phyloP scores from a whole-genome alignment of 2,888 invertebrate species.

The Lysandra bellargus region DNA sequence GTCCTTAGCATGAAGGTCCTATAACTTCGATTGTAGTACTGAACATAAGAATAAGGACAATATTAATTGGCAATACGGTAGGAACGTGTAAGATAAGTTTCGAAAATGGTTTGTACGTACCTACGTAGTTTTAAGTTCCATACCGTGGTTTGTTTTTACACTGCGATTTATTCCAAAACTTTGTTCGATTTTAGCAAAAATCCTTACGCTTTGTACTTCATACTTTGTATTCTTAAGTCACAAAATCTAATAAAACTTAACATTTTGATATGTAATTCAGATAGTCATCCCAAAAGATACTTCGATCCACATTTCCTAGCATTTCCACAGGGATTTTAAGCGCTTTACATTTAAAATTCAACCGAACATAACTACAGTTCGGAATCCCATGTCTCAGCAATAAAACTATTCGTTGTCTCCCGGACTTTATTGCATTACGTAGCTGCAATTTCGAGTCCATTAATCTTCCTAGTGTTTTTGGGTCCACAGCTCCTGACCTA shows the following conservation, averaged over 20 bases:
- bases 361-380: slow-evolving; percentile 54
- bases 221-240: not conserved
- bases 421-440: slow-evolving; percentile 68
- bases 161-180: too few species aligned
- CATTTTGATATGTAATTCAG: not conserved
- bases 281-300: not conserved
- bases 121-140: not conserved
- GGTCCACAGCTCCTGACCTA: slow-evolving; percentile 52
- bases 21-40: not conserved
- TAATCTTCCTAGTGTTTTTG: slow-evolving; percentile 70
- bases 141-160: not conserved
- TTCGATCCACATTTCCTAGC: slow-evolving; percentile 8
- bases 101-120: not conserved
- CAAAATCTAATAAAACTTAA: not conserved
- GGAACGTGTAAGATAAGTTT: not conserved
- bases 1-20: too few species aligned
- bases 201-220: too few species aligned
- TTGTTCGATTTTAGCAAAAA: too few species aligned
- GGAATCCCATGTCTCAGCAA: slow-evolving; percentile 55
- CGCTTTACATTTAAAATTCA: slow-evolving; percentile 48
- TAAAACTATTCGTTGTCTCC: slow-evolving; percentile 61
- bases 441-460: slow-evolving; percentile 76
- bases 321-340: slow-evolving; percentile 13
- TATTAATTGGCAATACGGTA: not conserved
- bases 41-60: not conserved